Conservation (phyloP, 2,113 vertebrate genomes). For the Fulica atra region DNA sequence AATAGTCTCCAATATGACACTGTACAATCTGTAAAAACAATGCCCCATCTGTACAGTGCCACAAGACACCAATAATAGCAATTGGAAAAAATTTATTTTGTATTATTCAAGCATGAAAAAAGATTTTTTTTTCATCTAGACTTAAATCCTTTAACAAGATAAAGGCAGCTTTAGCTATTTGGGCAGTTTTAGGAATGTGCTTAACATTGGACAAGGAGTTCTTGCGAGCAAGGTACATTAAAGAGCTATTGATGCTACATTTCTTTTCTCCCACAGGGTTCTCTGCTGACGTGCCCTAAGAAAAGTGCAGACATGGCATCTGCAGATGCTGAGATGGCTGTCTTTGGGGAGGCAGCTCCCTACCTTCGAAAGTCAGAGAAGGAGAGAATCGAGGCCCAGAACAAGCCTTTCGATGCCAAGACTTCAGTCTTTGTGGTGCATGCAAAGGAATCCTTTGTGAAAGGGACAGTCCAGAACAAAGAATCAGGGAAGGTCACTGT, state of each 20-base stretch:
- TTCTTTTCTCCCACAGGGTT: conserved; percentile 6
- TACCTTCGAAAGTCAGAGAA: conserved; percentile 83
- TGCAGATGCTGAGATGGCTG: conserved; percentile 80
- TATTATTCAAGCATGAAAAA: not conserved
- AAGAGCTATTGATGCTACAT: not conserved
- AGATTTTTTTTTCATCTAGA: not conserved
- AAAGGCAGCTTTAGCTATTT: not conserved
- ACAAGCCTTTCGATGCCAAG: conserved; percentile 88
- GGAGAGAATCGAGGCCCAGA: conserved; percentile 78
- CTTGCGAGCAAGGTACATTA: not conserved
- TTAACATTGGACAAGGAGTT: not conserved
- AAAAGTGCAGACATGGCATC: conserved; percentile 73
- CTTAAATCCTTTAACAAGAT: not conserved
- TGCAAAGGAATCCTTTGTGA: conserved; percentile 69
- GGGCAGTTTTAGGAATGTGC: not conserved
- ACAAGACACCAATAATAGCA: not conserved
- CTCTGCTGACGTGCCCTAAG: not conserved
- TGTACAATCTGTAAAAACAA: not conserved
- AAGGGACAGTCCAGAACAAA: conserved; percentile 64
- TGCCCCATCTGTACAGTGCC: not conserved
- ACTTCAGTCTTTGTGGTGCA: conserved; percentile 80
- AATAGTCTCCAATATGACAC: not conserved
- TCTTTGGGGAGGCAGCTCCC: conserved; percentile 80
- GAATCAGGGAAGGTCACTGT: conserved; percentile 74
- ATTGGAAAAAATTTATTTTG: conserved; percentile 3